Percentiles rank a stretch among this genome's conserved stretches.
These are phyloP conservation scores for Suillia variegata DNA, from an alignment of 2,888 invertebrate genomes.

Conservation along the genomic window DNA sequence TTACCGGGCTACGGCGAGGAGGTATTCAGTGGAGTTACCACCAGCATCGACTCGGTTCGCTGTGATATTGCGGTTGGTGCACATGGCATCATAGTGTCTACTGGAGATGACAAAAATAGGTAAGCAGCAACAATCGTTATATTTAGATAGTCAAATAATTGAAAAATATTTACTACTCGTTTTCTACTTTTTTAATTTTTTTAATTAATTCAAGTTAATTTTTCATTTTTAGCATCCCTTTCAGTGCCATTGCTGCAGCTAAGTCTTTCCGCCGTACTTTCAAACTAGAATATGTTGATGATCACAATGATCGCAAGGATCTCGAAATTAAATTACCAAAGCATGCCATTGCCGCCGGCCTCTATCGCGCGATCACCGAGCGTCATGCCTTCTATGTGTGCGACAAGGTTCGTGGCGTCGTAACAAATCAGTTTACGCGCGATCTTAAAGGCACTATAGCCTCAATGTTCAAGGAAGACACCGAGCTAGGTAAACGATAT, in stretches of 20 bases:
- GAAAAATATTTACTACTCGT: neutral
- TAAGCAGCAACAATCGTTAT: constrained; percentile 33
- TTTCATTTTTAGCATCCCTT: constrained; percentile 70
- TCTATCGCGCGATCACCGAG: constrained; percentile 87
- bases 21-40: constrained; percentile 73
- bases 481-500: constrained; percentile 84
- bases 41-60: constrained; percentile 54
- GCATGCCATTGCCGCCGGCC: constrained; percentile 78
- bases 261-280: constrained; percentile 77
- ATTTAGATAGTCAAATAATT: neutral
- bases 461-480: constrained; percentile 88
- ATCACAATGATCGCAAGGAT: constrained; percentile 69
- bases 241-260: constrained; percentile 80
- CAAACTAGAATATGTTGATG: constrained; percentile 75
- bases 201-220: neutral
- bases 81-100: constrained; percentile 78
- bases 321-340: constrained; percentile 82
- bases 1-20: constrained; percentile 85
- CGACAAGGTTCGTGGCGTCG: constrained; percentile 86
- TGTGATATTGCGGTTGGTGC: constrained; percentile 79
- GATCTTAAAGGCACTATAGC: constrained; percentile 89
- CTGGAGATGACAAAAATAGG: constrained; percentile 68
- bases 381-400: constrained; percentile 93
- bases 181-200: constrained; percentile 13
- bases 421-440: constrained; percentile 86